Evolutionary conservation across 1,140 invertebrate genomes (phyloP), one percentile per base, ranked within the genome.

Genomic region (Planococcus citri): DNA sequence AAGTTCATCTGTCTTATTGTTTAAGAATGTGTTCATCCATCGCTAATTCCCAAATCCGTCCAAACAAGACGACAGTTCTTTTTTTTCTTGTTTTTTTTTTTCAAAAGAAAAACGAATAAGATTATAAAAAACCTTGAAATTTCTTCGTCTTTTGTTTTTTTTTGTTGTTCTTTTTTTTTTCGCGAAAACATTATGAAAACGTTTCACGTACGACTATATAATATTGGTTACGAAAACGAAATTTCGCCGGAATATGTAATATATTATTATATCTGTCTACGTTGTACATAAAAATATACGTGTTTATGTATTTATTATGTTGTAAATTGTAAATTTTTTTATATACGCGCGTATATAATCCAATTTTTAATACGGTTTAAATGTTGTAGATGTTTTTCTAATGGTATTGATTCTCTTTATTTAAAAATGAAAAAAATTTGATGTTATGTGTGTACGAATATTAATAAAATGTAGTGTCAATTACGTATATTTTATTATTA

Each of bases 241-340:
- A 8, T 37, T 37, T 8, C 33, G 33, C 6, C 33, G 6, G 14
- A 8, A 37, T 8, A 37, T 37, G 33, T n/a, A n/a, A n/a, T n/a
- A n/a, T n/a, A n/a, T n/a, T n/a, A n/a, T n/a, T 51, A 51, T 51
- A 51, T 51, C 41, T 51, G n/a, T 51, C n/a, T 51, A 51, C 41
- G 17, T 51, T 51, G 41, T 51, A 51, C 2, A 51, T 51, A 51
- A 51, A 3, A 51, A 3, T 3, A 51, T 51, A 37, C 33, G 33
- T 37, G 33, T 37, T 8, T 37, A 14, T 8, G 14, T 37, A 8
- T 6, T 37, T 37, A 37, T 33, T 51, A 51, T 17, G 41, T 51
- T 51, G 41, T 51, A 51, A 51, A 51, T 51, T 51, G 41, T 51
- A 51, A 51, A 20, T 51, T 51, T 51, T 37, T 51, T 51, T 51